A percentile compares a stretch with the other conserved stretches of the same genome.
Evolutionary conservation across 2,888 invertebrate species (phyloP).

Genomic region (Saturnia pavonia): DNA sequence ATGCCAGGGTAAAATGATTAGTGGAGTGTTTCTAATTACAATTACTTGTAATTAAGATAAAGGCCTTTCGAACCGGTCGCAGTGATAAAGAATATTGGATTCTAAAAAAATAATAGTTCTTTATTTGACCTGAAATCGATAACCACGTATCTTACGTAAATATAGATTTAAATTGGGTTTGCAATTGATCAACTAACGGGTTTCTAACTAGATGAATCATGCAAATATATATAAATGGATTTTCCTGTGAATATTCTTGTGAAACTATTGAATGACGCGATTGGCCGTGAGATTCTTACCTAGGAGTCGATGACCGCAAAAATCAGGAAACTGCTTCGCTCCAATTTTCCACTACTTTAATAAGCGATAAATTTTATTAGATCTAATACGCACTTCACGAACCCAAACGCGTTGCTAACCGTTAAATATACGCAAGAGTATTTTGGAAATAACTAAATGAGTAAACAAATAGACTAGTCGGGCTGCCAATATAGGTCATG

Average conservation of each 20-base stretch:
- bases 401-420: background rate
- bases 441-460: background rate
- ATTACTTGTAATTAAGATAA: too few species aligned
- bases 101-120: background rate
- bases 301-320: conserved; percentile 55
- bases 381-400: conserved; percentile 8
- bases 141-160: background rate
- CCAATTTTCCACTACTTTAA: conserved; percentile 11
- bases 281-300: conserved; percentile 30
- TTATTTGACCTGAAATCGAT: background rate
- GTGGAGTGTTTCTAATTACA: background rate
- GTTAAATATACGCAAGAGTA: conserved; percentile 7
- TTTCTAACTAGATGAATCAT: conserved; percentile 42
- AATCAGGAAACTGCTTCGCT: conserved; percentile 36
- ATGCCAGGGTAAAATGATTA: background rate
- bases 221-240: conserved; percentile 36
- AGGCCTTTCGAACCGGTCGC: too few species aligned
- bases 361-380: background rate
- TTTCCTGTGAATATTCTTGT: conserved; percentile 48
- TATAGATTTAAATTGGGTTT: conserved; percentile 21
- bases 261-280: conserved; percentile 29
- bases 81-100: background rate
- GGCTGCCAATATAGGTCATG: conserved; percentile 10
- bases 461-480: conserved; percentile 1
- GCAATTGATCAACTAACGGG: conserved; percentile 2